Conservation (phyloP, 2,113 vertebrate genomes). For the Pao palembangensis region DNA sequence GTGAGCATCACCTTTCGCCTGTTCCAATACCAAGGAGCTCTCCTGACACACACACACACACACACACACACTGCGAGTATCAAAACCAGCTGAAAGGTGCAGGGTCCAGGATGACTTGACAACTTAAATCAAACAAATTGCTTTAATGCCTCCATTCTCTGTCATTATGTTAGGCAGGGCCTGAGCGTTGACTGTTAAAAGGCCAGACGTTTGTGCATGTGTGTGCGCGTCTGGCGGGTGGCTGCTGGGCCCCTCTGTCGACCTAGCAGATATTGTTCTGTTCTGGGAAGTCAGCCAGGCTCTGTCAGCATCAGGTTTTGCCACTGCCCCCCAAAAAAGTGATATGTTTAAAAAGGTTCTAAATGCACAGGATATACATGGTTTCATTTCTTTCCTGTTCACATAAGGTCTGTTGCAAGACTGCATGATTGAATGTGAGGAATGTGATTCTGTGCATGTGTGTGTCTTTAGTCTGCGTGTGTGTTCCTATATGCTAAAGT, state of each 20-base stretch:
- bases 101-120: slow-evolving; percentile 65
- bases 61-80: slow-evolving; percentile 36
- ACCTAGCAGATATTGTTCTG: slow-evolving; percentile 70
- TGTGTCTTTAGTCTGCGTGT: slow-evolving; percentile 3
- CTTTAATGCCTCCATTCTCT: slow-evolving; percentile 74
- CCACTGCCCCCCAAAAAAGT: slow-evolving; percentile 21
- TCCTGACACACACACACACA: slow-evolving; percentile 18
- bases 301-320: slow-evolving; percentile 55
- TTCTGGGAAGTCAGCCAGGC: slow-evolving; percentile 68
- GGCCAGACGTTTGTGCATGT: slow-evolving; percentile 39
- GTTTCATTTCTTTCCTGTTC: slow-evolving; percentile 58
- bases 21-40: slow-evolving; percentile 32
- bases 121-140: slow-evolving; percentile 77
- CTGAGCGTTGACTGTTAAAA: slow-evolving; percentile 66
- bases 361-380: slow-evolving; percentile 50
- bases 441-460: slow-evolving; percentile 32
- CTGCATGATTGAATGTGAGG: slow-evolving; percentile 45
- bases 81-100: slow-evolving; percentile 68
- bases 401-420: slow-evolving; percentile 37
- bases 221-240: slow-evolving; percentile 15
- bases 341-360: slow-evolving; percentile 48
- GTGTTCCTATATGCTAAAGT: background rate
- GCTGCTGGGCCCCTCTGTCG: slow-evolving; percentile 61
- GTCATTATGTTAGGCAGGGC: slow-evolving; percentile 71
- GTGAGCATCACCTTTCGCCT: slow-evolving; percentile 18